Conservation (phyloP, 2,888 invertebrate species). For the Archips crataeganus region DNA sequence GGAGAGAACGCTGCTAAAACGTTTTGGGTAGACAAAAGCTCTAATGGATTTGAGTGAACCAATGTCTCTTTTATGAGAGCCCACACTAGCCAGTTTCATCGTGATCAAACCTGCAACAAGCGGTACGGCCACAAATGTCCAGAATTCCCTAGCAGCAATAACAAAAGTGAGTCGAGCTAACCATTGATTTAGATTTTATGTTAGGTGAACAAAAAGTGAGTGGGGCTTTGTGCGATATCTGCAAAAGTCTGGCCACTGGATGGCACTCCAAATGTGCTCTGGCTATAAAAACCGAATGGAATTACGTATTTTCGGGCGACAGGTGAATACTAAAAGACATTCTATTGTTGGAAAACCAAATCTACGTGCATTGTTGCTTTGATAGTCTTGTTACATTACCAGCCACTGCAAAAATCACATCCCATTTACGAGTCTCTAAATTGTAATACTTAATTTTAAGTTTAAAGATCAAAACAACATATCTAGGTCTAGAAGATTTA, state of each 20-base stretch:
- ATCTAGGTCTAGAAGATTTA: no score
- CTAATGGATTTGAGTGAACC: slow-evolving; percentile 49
- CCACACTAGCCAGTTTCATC: slow-evolving; percentile 48
- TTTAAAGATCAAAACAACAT: no score
- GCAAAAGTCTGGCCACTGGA: slow-evolving; percentile 72
- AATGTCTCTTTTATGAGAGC: slow-evolving; percentile 66
- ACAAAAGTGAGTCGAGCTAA: slow-evolving; percentile 81
- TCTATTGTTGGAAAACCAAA: slow-evolving; percentile 60
- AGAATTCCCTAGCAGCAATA: slow-evolving; percentile 77
- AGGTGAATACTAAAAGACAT: slow-evolving; percentile 76
- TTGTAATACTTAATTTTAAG: background rate
- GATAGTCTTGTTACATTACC: slow-evolving; percentile 26
- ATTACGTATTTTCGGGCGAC: slow-evolving; percentile 68
- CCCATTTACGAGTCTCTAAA: background rate
- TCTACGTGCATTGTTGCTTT: slow-evolving; percentile 46
- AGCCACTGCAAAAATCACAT: slow-evolving; percentile 17
- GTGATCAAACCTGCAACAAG: slow-evolving; percentile 63
- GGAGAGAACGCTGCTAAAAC: background rate
- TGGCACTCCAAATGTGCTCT: slow-evolving; percentile 64
- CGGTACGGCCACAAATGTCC: slow-evolving; percentile 58
- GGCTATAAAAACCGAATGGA: slow-evolving; percentile 63
- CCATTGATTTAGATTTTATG: slow-evolving; percentile 83
- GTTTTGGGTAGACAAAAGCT: background rate
- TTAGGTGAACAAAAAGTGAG: slow-evolving; percentile 72
- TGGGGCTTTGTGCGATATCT: slow-evolving; percentile 74